Conservation (phyloP, 2,888 invertebrate genomes). For the Spodoptera littoralis region DNA sequence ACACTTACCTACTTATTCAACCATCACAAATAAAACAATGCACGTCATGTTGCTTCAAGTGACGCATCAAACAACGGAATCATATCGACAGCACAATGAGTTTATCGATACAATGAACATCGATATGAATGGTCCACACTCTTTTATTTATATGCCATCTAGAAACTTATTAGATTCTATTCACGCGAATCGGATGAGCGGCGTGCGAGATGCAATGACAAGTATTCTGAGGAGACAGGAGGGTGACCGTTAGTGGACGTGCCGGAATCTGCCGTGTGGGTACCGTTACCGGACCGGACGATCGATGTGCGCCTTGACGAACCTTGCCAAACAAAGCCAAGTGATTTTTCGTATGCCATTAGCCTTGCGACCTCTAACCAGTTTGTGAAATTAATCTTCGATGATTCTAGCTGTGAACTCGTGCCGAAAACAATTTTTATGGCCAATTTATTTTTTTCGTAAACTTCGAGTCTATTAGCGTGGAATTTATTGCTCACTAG, state of each 20-base stretch:
- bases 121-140: slow-evolving; percentile 37
- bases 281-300: slow-evolving; percentile 70
- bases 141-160: slow-evolving; percentile 45
- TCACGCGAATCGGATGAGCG: slow-evolving; percentile 64
- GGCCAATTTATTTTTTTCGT: slow-evolving; percentile 43
- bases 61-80: slow-evolving; percentile 14
- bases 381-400: slow-evolving; percentile 61
- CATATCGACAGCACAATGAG: slow-evolving; percentile 15
- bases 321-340: slow-evolving; percentile 60
- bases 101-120: slow-evolving; percentile 21
- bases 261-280: slow-evolving; percentile 71
- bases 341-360: slow-evolving; percentile 55
- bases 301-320: slow-evolving; percentile 58
- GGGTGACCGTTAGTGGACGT: slow-evolving; percentile 80
- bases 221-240: slow-evolving; percentile 69
- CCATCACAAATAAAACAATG: slow-evolving; percentile 30
- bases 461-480: slow-evolving; percentile 34
- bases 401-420: slow-evolving; percentile 43
- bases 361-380: slow-evolving; percentile 62
- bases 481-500: slow-evolving; percentile 46
- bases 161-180: slow-evolving; percentile 68
- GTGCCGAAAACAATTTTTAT: slow-evolving; percentile 52
- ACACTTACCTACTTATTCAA: slow-evolving; percentile 34
- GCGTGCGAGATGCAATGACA: slow-evolving; percentile 70
- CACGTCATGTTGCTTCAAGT: slow-evolving; percentile 14